phyloP scores from a whole-genome alignment of 2,113 vertebrate genomes.

The Lanius ludovicianus region DNA sequence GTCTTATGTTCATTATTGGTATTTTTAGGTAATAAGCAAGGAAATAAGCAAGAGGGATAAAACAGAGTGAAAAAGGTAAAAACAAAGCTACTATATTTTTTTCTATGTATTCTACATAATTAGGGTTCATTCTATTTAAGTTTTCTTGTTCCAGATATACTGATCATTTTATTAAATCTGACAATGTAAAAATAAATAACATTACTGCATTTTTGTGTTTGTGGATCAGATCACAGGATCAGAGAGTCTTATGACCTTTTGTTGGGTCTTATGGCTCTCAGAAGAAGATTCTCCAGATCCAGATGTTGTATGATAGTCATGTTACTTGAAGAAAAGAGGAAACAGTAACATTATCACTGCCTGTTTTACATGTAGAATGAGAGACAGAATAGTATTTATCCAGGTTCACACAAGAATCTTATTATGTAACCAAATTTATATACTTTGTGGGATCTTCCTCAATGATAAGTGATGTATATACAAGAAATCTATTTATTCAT shows the following conservation, averaged over 20 bases:
- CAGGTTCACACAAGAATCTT: not conserved
- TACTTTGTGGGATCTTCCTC: not conserved
- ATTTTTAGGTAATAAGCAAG: not conserved
- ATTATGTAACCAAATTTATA: not conserved
- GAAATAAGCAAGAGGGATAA: not conserved
- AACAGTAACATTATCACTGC: not conserved
- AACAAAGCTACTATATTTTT: not conserved
- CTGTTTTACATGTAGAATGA: not conserved
- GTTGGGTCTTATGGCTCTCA: not conserved
- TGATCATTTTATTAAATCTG: not conserved
- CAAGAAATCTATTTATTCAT: not conserved
- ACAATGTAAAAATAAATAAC: not conserved
- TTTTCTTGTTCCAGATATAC: not conserved
- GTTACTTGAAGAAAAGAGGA: not conserved
- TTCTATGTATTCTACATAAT: not conserved
- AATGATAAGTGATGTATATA: not conserved
- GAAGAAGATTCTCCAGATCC: not conserved
- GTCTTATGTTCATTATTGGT: not conserved
- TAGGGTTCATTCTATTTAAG: not conserved
- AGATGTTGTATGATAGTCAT: not conserved
- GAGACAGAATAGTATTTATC: not conserved
- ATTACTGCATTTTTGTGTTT: not conserved
- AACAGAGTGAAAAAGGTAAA: not conserved
- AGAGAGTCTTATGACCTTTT: not conserved
- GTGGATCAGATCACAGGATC: not conserved